Percentiles rank a stretch among this genome's conserved stretches.
These are phyloP conservation scores for Platerodrilus igneus DNA, from an alignment of 2,888 invertebrate species.

Conservation along the genomic window DNA sequence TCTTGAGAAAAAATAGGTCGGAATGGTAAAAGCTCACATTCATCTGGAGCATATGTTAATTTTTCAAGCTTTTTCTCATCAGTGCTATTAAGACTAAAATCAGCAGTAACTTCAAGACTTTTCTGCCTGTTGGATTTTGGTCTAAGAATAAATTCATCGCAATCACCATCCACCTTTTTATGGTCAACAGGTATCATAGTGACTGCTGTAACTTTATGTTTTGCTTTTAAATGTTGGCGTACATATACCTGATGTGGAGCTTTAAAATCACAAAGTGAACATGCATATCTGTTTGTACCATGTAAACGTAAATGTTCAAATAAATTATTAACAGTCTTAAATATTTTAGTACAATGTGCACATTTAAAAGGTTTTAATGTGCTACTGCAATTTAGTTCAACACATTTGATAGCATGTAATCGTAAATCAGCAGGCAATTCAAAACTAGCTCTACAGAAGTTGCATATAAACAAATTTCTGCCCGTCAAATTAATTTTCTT, in stretches of 20 bases:
- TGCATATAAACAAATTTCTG: conserved; percentile 52
- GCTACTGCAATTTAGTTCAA: conserved; percentile 17
- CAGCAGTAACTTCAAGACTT: conserved; percentile 4
- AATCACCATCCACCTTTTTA: conserved; percentile 46
- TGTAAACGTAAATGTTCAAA: conserved; percentile 59
- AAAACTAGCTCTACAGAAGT: conserved; percentile 46
- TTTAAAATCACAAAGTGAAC: conserved; percentile 54
- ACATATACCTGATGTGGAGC: conserved; percentile 36
- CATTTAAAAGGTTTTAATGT: conserved; percentile 46
- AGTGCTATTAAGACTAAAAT: neutral
- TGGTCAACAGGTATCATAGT: conserved; percentile 49
- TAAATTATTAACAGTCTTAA: conserved; percentile 48
- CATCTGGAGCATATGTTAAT: conserved; percentile 53
- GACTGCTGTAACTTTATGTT: conserved; percentile 49
- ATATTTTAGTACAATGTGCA: conserved; percentile 50
- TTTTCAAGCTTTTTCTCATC: conserved; percentile 25
- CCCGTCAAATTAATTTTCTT: conserved; percentile 38
- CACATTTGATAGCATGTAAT: conserved; percentile 40
- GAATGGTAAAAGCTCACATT: conserved; percentile 61
- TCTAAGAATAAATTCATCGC: conserved; percentile 50
- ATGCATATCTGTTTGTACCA: conserved; percentile 55
- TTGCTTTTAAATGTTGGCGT: conserved; percentile 50
- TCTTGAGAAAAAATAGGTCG: conserved; percentile 59
- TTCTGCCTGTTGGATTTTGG: conserved; percentile 34
- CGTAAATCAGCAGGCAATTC: conserved; percentile 42